Conservation (phyloP, 2,797 vertebrate genomes). For the Pteronotus mesoamericanus region DNA sequence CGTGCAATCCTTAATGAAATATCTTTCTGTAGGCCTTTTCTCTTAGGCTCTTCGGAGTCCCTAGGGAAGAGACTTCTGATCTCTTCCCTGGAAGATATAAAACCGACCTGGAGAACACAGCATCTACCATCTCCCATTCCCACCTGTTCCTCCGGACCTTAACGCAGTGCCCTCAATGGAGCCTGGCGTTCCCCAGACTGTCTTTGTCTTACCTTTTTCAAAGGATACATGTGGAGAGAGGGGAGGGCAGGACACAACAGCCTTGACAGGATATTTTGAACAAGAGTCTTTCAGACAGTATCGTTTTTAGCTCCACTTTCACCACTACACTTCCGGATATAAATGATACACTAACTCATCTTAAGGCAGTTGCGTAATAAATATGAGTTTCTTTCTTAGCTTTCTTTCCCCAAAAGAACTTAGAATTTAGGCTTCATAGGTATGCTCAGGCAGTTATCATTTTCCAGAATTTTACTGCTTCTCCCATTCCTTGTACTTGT, state of each 20-base stretch:
- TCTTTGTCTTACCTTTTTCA: background rate
- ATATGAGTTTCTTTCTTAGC: background rate
- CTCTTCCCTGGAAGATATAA: background rate
- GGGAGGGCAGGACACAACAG: background rate
- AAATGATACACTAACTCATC: background rate
- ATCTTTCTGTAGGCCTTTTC: background rate
- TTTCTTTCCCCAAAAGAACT: background rate
- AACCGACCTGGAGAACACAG: background rate
- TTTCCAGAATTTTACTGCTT: constrained; percentile 2
- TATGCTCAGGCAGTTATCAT: background rate
- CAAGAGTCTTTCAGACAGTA: background rate
- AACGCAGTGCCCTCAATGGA: background rate
- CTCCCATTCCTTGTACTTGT: background rate
- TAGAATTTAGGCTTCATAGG: background rate
- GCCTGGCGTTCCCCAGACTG: background rate
- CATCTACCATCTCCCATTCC: background rate
- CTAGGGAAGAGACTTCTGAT: background rate
- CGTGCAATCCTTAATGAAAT: background rate
- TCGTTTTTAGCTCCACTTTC: background rate
- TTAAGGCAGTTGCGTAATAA: background rate
- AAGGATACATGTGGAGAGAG: background rate
- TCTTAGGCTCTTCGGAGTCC: background rate
- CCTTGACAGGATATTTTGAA: background rate
- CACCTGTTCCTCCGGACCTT: background rate
- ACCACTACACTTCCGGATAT: background rate